Conservation (phyloP, 2,113 vertebrate species). For the Corydoras maculifer region DNA sequence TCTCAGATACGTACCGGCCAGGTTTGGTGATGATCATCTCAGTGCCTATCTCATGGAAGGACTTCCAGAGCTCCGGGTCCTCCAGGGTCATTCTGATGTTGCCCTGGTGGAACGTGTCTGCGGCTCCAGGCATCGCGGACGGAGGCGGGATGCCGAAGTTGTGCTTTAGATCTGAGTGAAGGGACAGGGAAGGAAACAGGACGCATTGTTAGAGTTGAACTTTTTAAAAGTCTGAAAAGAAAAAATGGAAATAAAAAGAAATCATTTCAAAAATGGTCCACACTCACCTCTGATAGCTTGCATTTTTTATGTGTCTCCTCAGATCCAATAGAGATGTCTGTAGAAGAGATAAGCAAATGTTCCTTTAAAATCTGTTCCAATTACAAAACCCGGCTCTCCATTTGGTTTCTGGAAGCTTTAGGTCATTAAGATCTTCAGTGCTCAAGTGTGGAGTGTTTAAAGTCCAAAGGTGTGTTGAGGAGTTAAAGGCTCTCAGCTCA, state of each 20-base stretch:
- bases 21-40: constrained; percentile 94
- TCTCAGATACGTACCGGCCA: constrained; percentile 64
- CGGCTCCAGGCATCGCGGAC: constrained; percentile 50
- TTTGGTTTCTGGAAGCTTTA: constrained; percentile 1
- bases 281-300: constrained; percentile 67
- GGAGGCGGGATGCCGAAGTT: constrained; percentile 63
- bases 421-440: constrained; percentile 21
- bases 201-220: too few species aligned
- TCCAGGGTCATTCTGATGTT: constrained; percentile 75
- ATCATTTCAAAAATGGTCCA: background rate
- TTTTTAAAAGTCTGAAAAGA: too few species aligned
- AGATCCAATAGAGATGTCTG: background rate
- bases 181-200: too few species aligned
- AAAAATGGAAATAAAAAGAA: too few species aligned
- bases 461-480: constrained; percentile 46
- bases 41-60: constrained; percentile 78
- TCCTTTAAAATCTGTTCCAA: background rate
- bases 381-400: constrained; percentile 23
- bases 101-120: constrained; percentile 67
- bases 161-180: constrained; percentile 63
- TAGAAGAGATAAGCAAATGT: background rate
- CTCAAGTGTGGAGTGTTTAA: constrained; percentile 3
- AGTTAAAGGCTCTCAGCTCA: constrained; percentile 38
- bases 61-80: constrained; percentile 78
- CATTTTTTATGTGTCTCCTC: constrained; percentile 49